Evolutionary conservation across 2,888 invertebrate species (phyloP).

Genomic region (Sicus ferrugineus): DNA sequence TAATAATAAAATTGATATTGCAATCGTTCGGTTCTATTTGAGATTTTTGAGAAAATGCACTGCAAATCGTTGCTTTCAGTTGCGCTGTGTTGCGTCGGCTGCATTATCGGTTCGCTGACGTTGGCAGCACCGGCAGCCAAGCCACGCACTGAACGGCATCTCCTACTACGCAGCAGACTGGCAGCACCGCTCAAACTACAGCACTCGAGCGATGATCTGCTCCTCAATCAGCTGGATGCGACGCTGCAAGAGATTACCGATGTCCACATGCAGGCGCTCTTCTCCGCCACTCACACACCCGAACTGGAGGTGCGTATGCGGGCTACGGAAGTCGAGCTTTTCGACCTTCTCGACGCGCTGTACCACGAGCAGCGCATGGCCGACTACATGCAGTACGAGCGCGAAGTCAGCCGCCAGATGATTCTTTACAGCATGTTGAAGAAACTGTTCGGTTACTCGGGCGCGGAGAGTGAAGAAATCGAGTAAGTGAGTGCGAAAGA

Average conservation of each 20-base stretch:
- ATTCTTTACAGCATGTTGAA: conserved; percentile 57
- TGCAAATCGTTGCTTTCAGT: background rate
- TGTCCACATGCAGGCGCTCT: conserved; percentile 56
- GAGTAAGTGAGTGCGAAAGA: background rate
- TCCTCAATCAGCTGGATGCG: conserved; percentile 48
- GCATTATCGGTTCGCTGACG: background rate
- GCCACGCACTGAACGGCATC: conserved; percentile 1
- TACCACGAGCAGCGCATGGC: conserved; percentile 52
- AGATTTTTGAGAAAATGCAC: conserved; percentile 1
- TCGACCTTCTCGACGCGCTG: conserved; percentile 52
- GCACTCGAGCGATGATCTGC: conserved; percentile 44
- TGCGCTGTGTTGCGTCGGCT: background rate
- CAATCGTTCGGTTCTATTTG: background rate
- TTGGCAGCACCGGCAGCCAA: conserved; percentile 11
- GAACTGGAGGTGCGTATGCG: conserved; percentile 51
- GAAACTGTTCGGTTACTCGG: conserved; percentile 54
- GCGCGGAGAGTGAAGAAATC: conserved; percentile 41
- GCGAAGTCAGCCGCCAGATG: conserved; percentile 58
- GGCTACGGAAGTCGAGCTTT: conserved; percentile 52
- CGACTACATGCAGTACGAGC: conserved; percentile 57
- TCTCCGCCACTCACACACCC: conserved; percentile 54
- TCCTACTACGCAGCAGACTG: conserved; percentile 42
- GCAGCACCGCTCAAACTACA: conserved; percentile 44
- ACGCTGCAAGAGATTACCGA: conserved; percentile 51
- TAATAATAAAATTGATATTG: background rate